Percentiles rank a stretch among this genome's conserved stretches.
phyloP scores from a whole-genome alignment of 1,140 invertebrate genomes.

The Pseudomyrmex flavicornis region DNA sequence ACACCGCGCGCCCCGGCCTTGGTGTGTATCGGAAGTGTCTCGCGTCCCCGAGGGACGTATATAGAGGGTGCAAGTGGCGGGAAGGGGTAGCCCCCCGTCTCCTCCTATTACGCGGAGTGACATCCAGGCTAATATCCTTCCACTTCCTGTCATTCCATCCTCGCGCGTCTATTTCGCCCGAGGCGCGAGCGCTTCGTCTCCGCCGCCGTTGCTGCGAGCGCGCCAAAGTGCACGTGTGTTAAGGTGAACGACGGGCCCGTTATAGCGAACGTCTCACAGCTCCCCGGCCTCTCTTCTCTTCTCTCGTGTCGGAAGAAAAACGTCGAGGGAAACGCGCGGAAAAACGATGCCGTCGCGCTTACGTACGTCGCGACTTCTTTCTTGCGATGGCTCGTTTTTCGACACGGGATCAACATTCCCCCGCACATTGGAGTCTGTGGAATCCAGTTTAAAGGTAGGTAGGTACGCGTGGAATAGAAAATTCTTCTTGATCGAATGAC shows the following conservation, averaged over 20 bases:
- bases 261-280: background rate
- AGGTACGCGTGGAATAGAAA: too few species aligned
- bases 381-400: background rate
- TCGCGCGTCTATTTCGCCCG: conserved; percentile 65
- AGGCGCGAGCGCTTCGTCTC: conserved; percentile 6
- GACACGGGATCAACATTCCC: background rate
- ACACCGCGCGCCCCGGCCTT: conserved; percentile 60
- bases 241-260: conserved; percentile 21
- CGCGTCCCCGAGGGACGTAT: conserved; percentile 63
- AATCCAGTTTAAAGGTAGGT: background rate
- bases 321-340: conserved; percentile 54
- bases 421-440: background rate
- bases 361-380: conserved; percentile 21
- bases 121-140: conserved; percentile 82
- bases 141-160: conserved; percentile 78
- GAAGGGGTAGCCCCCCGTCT: conserved; percentile 62
- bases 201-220: background rate
- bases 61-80: conserved; percentile 44
- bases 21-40: conserved; percentile 60
- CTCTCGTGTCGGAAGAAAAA: background rate
- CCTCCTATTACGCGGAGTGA: conserved; percentile 75
- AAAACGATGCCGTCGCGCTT: conserved; percentile 66
- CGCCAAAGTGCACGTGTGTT: conserved; percentile 22
- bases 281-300: background rate
- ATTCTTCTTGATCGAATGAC: too few species aligned